Evolutionary conservation across 2,888 invertebrate species (phyloP).

Genomic region (Gonocerus acuteangulatus): DNA sequence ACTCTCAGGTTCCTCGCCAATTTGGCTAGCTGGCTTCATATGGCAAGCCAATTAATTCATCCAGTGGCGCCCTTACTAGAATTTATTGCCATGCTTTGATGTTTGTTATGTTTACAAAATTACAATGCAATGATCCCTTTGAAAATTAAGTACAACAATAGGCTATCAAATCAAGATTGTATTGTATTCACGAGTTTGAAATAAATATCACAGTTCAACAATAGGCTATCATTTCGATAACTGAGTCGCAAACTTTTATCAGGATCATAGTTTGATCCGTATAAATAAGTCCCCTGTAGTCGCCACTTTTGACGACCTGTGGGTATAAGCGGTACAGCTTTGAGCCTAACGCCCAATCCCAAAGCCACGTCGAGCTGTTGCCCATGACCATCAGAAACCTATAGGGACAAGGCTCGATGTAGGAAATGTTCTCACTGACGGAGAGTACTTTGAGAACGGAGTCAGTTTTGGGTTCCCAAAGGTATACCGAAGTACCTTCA

Average conservation of each 20-base stretch:
- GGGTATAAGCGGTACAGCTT: constrained; percentile 8
- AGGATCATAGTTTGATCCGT: constrained; percentile 24
- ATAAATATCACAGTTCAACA: constrained; percentile 8
- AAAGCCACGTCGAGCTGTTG: constrained; percentile 7
- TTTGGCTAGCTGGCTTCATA: too few species aligned
- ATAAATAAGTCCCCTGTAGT: constrained; percentile 26
- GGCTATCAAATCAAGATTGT: too few species aligned
- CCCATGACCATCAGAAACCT: constrained; percentile 25
- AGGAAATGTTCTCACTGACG: constrained; percentile 21
- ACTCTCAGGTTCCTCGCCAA: too few species aligned
- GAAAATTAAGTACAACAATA: too few species aligned
- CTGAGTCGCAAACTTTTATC: constrained; percentile 24
- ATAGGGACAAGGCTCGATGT: constrained; percentile 20
- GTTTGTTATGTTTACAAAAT: too few species aligned
- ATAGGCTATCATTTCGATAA: constrained; percentile 30
- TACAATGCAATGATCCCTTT: too few species aligned
- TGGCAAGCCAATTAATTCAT: too few species aligned
- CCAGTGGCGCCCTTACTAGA: too few species aligned
- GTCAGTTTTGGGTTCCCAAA: constrained; percentile 31
- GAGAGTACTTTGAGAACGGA: constrained; percentile 23
- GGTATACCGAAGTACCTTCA: constrained; percentile 26
- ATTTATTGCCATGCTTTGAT: too few species aligned
- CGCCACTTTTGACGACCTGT: constrained; percentile 22
- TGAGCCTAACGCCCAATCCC: constrained; percentile 3
- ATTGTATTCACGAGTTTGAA: too few species aligned